phyloP scores from a whole-genome alignment of 1,140 invertebrate genomes.

The Tigriopus japonicus region DNA sequence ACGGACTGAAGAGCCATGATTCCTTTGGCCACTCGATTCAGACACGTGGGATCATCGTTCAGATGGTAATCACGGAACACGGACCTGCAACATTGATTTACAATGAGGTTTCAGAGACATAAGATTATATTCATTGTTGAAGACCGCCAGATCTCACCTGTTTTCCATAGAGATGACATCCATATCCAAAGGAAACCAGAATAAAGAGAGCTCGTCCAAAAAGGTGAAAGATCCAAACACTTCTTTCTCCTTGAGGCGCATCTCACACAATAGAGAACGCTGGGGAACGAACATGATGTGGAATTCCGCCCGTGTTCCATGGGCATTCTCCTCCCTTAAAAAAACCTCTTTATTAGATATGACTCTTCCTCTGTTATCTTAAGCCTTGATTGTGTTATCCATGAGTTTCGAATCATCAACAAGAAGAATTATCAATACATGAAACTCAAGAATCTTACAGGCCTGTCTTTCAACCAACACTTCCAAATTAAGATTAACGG shows the following conservation, averaged over 20 bases:
- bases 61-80: slow-evolving; percentile 56
- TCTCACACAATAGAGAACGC: slow-evolving; percentile 65
- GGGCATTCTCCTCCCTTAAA: background rate
- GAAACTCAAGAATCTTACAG: too few relatives aligned
- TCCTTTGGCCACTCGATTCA: slow-evolving; percentile 72
- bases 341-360: background rate
- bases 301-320: slow-evolving; percentile 26
- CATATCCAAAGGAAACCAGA: slow-evolving; percentile 74
- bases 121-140: slow-evolving; percentile 27
- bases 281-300: slow-evolving; percentile 69
- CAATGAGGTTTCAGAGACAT: background rate
- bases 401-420: too few relatives aligned
- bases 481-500: too few relatives aligned
- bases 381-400: background rate
- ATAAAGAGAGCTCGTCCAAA: slow-evolving; percentile 65
- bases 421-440: too few relatives aligned
- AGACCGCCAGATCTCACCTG: slow-evolving; percentile 39
- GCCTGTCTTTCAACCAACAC: too few relatives aligned
- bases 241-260: slow-evolving; percentile 51
- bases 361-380: background rate
- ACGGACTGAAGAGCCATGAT: slow-evolving; percentile 63
- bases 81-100: slow-evolving; percentile 18
- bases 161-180: slow-evolving; percentile 86
- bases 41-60: slow-evolving; percentile 66
- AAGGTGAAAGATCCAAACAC: slow-evolving; percentile 54